phyloP scores from a whole-genome alignment of 2,888 invertebrate genomes.

The Trissonchulus latispiculum region DNA sequence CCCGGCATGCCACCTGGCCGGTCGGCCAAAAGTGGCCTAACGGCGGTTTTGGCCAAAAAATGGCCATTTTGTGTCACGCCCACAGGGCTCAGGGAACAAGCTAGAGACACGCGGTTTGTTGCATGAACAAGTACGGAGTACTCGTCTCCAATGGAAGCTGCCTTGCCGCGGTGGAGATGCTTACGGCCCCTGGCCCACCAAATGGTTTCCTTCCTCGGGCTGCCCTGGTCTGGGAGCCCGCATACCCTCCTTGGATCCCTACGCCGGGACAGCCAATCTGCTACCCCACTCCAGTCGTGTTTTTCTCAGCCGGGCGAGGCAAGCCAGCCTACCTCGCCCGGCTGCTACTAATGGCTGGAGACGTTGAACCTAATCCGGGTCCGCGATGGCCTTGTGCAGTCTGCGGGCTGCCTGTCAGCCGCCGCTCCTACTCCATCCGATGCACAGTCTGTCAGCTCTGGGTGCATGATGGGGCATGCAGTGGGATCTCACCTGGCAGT shows the following conservation, averaged over 20 bases:
- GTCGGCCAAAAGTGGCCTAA: too few relatives aligned
- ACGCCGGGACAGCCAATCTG: not conserved
- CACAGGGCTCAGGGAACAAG: too few relatives aligned
- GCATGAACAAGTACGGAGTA: too few relatives aligned
- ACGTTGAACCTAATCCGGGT: slow-evolving; percentile 6
- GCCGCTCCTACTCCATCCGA: not conserved
- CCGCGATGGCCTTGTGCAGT: slow-evolving; percentile 15
- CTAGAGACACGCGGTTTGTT: too few relatives aligned
- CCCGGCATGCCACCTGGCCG: too few relatives aligned
- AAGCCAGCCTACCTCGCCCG: not conserved
- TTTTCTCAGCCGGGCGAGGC: not conserved
- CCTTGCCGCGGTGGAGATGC: too few relatives aligned
- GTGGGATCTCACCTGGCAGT: not conserved
- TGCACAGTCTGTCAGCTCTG: not conserved
- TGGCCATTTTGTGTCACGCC: too few relatives aligned
- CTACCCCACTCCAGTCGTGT: not conserved
- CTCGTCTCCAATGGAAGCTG: too few relatives aligned
- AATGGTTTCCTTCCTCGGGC: too few relatives aligned
- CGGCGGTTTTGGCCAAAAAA: too few relatives aligned
- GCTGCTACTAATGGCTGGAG: slow-evolving; percentile 1
- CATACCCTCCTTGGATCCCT: not conserved
- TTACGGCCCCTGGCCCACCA: too few relatives aligned
- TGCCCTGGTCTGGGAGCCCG: slow-evolving; percentile 30
- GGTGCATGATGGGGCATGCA: not conserved
- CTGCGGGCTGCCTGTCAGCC: not conserved